Evolutionary conservation across 1,140 invertebrate species (phyloP), one percentile per base, ranked within the genome.

Genomic region (Vollenhovia emeryi): DNA sequence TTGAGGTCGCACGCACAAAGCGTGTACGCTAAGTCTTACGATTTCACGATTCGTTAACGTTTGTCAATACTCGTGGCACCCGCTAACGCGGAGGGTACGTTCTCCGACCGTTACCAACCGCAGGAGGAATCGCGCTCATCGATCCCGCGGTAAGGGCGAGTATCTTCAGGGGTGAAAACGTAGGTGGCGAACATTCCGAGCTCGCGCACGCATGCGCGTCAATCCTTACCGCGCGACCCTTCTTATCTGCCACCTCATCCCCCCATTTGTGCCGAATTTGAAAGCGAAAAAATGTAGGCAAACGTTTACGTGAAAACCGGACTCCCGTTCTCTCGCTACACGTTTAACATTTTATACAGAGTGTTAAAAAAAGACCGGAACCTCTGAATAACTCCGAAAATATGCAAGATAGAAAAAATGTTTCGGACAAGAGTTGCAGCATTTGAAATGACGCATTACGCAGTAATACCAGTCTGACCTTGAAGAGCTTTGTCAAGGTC

Each of bases 181-280:
- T 82, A 89, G 87, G 66, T 89, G 87, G 87, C 87, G 86, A 85
- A 21, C 15, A 21, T 40, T 57, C 33, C 0, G 5, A 27, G 13
- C 27, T 13, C 8, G 24, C 7, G 33, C 9, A 75, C 57, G 82
- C 86, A 85, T 85, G 83, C 87, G 86, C 2, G 2, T 18, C 36
- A 8, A 0, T 7, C 13, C 15, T 36, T n/a, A 36, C n/a, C 48
- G 57, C 36, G 57, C 66, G 71, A 11, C 27, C 45, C 74, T 52
- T 27, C 3, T 9, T 2, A 52, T 68, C 36, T n/a, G 33, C 13
- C 21, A 59, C 18, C 15, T 40, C 18, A 52, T 0, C 11, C 27
- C 0, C 11, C 27, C 33, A 3, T 43, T 62, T 50, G 11, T 11
- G 1, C 0, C 8, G 30, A 50, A 33, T 62, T 55, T 68, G 11